Percentiles rank a stretch among this genome's conserved stretches.
phyloP scores from a whole-genome alignment of 2,797 vertebrate genomes.

The Gymnothorax reevesii region DNA sequence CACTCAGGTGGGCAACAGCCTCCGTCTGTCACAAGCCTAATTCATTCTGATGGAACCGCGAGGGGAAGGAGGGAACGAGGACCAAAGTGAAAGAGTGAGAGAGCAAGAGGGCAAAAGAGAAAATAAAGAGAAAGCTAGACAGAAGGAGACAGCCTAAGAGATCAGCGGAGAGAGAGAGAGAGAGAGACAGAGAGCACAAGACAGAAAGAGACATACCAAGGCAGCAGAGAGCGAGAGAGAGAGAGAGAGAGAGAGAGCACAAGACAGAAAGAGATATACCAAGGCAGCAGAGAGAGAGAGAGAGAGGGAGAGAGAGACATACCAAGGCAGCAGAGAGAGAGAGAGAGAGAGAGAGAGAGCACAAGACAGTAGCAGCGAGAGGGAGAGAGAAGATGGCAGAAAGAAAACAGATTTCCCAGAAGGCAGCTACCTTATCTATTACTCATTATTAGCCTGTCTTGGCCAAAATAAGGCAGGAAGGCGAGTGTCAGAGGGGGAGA shows the following conservation, averaged over 20 bases:
- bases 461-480: conserved; percentile 5
- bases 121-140: neutral
- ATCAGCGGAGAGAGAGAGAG: neutral
- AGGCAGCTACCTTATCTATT: conserved; percentile 11
- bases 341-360: conserved; percentile 6
- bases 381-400: neutral
- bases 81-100: neutral
- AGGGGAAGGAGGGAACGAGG: neutral
- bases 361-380: neutral
- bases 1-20: neutral
- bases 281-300: neutral
- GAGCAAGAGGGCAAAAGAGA: neutral
- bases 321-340: neutral
- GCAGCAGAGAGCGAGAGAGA: neutral
- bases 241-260: neutral
- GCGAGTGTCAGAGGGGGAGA: conserved; percentile 9
- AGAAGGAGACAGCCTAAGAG: neutral
- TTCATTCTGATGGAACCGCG: neutral
- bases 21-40: neutral
- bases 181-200: neutral
- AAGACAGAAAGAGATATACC: neutral
- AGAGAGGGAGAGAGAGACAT: neutral
- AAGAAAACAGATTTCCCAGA: neutral
- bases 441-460: neutral
- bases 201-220: neutral